A percentile compares a stretch with the other conserved stretches of the same genome.
These are phyloP conservation scores for Thunnus maccoyii DNA, from an alignment of 2,113 vertebrate genomes.

Conservation along the genomic window DNA sequence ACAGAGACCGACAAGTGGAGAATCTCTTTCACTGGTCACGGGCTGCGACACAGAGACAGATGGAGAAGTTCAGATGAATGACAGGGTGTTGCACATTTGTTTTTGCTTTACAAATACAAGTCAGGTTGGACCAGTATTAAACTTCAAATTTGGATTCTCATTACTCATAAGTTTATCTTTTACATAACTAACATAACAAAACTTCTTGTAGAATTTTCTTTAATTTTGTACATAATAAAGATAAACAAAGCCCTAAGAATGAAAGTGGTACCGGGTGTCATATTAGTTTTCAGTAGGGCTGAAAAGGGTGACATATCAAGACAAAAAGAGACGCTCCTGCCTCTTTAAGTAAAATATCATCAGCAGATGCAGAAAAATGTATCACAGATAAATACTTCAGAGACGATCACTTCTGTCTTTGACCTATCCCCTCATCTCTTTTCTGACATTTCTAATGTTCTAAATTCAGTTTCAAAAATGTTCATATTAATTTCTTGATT, in stretches of 20 bases:
- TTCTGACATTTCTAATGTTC: neutral
- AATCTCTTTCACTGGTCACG: conserved; percentile 89
- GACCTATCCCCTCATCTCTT: neutral
- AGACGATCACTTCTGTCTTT: no score
- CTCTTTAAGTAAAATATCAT: no score
- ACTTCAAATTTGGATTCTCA: neutral
- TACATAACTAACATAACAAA: no score
- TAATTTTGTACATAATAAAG: neutral
- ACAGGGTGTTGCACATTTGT: neutral
- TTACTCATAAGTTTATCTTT: no score
- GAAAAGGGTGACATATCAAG: neutral
- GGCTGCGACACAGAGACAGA: conserved; percentile 79
- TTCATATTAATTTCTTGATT: neutral
- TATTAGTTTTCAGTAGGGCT: neutral
- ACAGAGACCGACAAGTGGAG: conserved; percentile 90
- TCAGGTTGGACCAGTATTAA: neutral
- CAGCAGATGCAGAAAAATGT: no score
- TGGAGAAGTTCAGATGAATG: neutral
- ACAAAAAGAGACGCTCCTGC: no score
- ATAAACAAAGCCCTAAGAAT: neutral
- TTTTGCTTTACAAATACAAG: neutral
- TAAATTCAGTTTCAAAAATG: neutral
- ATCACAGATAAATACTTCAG: no score
- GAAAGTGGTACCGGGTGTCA: neutral
- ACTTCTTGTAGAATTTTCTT: neutral